These are phyloP conservation scores for Drosophila ezoana DNA, from an alignment of 2,888 invertebrate genomes.

Conservation along the genomic window DNA sequence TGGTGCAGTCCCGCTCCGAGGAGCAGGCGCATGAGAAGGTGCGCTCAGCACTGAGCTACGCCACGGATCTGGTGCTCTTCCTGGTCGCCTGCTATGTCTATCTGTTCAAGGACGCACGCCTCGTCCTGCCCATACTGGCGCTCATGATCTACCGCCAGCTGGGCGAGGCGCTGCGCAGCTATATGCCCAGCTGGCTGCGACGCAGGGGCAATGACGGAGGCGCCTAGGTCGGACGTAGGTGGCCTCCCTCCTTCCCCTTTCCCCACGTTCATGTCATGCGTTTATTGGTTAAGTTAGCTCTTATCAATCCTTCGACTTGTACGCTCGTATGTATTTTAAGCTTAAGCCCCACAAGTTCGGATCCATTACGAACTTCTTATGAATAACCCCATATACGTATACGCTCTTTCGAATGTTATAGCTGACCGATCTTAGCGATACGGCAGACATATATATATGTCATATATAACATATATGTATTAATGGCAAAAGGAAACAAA, in stretches of 20 bases:
- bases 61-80: slow-evolving; percentile 91
- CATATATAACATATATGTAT: too few relatives aligned
- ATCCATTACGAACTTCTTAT: slow-evolving; percentile 37
- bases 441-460: background rate
- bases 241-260: too few relatives aligned
- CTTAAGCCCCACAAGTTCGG: slow-evolving; percentile 49
- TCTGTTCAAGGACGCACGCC: slow-evolving; percentile 91
- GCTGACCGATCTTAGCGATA: slow-evolving; percentile 33
- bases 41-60: slow-evolving; percentile 89
- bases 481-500: background rate
- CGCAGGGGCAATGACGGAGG: slow-evolving; percentile 78
- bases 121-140: slow-evolving; percentile 92
- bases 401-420: slow-evolving; percentile 13
- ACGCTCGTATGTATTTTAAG: slow-evolving; percentile 56
- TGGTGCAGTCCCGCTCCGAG: slow-evolving; percentile 61
- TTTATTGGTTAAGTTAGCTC: slow-evolving; percentile 77
- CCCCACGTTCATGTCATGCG: slow-evolving; percentile 44
- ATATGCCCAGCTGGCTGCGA: slow-evolving; percentile 87
- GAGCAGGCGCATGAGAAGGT: slow-evolving; percentile 89
- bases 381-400: slow-evolving; percentile 40
- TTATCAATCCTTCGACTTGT: slow-evolving; percentile 64
- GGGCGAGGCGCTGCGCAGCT: slow-evolving; percentile 87
- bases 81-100: slow-evolving; percentile 92
- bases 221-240: slow-evolving; percentile 6
- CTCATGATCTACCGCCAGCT: slow-evolving; percentile 92